Evolutionary conservation across 2,113 vertebrate species (phyloP).

Genomic region (Cynopterus brachyotis): DNA sequence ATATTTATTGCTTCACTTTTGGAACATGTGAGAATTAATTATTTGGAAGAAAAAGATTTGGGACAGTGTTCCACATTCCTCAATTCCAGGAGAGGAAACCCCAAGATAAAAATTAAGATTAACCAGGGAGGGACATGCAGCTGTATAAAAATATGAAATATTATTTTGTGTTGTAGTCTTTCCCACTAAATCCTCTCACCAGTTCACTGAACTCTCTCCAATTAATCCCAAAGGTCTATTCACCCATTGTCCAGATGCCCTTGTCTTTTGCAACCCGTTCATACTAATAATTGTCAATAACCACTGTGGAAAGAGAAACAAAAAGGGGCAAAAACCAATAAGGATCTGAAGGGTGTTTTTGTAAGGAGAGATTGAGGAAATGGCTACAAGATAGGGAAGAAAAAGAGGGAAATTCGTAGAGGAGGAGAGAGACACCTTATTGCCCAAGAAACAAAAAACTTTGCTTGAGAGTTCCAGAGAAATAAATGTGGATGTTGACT

Average conservation of each 20-base stretch:
- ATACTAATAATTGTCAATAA: neutral
- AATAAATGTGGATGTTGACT: neutral
- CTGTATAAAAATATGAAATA: slow-evolving; percentile 29
- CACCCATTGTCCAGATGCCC: neutral
- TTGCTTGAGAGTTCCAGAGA: neutral
- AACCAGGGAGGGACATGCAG: neutral
- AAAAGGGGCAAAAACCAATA: neutral
- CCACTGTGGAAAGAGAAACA: neutral
- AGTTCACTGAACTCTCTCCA: slow-evolving; percentile 17
- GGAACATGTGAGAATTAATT: neutral
- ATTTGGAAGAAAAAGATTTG: slow-evolving; percentile 20
- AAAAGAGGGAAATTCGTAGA: neutral
- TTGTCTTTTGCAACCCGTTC: neutral
- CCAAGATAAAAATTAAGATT: slow-evolving; percentile 39
- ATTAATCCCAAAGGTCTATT: slow-evolving; percentile 9
- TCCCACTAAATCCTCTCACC: slow-evolving; percentile 19
- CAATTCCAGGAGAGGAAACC: neutral
- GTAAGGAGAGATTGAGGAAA: neutral
- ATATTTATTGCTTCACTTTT: neutral
- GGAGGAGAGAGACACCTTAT: neutral
- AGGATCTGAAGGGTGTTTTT: neutral
- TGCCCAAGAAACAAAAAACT: neutral
- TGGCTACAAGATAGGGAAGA: neutral
- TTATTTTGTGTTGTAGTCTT: neutral
- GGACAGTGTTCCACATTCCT: neutral